phyloP scores from a whole-genome alignment of 2,113 vertebrate species.

The Plotosus lineatus region DNA sequence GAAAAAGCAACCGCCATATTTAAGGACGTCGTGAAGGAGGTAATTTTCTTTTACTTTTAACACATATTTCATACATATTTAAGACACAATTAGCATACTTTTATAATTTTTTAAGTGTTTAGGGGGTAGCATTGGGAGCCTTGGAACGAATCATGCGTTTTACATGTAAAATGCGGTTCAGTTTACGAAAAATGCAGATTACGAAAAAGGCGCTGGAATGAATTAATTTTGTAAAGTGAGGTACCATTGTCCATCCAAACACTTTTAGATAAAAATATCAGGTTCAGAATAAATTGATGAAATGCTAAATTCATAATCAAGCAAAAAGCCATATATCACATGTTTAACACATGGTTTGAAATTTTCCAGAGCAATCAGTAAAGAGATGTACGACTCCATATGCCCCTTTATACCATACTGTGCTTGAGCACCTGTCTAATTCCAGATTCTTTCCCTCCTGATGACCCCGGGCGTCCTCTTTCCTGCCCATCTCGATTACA shows the following conservation, averaged over 20 bases:
- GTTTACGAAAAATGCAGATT: too few species aligned
- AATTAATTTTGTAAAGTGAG: too few species aligned
- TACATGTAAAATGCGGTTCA: too few species aligned
- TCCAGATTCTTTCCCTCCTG: constrained; percentile 53
- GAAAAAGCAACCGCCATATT: too few species aligned
- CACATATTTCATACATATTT: too few species aligned
- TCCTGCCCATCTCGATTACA: constrained; percentile 65
- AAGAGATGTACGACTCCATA: background rate
- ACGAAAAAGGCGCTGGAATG: too few species aligned
- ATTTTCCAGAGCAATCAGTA: background rate
- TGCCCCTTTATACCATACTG: constrained; percentile 31
- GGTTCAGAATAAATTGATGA: background rate
- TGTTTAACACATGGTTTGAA: background rate
- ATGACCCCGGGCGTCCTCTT: constrained; percentile 71
- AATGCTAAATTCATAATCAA: constrained; percentile 3
- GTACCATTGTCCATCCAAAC: background rate
- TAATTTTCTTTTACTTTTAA: too few species aligned
- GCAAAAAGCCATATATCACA: background rate
- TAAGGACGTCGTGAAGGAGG: too few species aligned
- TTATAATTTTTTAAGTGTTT: too few species aligned
- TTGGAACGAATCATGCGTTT: too few species aligned
- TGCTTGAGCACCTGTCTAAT: constrained; percentile 31
- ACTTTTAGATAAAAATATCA: background rate
- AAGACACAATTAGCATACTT: too few species aligned
- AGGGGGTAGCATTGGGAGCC: too few species aligned